Evolutionary conservation across 2,113 vertebrate genomes (phyloP).

Genomic region (Xenopus borealis): DNA sequence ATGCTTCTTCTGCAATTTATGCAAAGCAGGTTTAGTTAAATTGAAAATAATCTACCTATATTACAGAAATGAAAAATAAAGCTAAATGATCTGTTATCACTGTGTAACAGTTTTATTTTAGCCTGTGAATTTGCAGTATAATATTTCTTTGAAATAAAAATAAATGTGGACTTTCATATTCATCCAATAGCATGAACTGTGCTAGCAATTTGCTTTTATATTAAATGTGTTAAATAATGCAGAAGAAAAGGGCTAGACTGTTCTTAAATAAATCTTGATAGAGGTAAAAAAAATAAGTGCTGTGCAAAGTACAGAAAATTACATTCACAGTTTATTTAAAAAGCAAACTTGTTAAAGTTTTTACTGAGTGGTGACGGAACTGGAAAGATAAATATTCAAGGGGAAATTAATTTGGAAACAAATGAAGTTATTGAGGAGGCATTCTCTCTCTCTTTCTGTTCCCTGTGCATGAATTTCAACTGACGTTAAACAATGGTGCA

Average conservation of each 20-base stretch:
- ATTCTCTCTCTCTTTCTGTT: too few species aligned
- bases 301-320: conserved; percentile 1
- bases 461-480: too few species aligned
- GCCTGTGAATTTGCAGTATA: not conserved
- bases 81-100: not conserved
- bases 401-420: too few species aligned
- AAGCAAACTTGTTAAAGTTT: not conserved
- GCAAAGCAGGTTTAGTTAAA: not conserved
- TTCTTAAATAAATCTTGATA: not conserved
- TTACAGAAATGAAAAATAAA: not conserved
- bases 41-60: not conserved
- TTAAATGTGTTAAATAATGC: conserved; percentile 1
- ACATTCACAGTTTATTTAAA: not conserved
- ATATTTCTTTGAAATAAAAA: not conserved
- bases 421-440: too few species aligned
- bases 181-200: not conserved
- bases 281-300: not conserved
- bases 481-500: too few species aligned
- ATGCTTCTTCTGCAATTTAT: not conserved
- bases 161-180: conserved; percentile 3
- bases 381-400: too few species aligned
- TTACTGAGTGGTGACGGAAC: not conserved
- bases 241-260: not conserved
- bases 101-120: not conserved
- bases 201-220: conserved; percentile 3